Conservation (phyloP, 2,888 invertebrate species). For the Stenodema calcarata region DNA sequence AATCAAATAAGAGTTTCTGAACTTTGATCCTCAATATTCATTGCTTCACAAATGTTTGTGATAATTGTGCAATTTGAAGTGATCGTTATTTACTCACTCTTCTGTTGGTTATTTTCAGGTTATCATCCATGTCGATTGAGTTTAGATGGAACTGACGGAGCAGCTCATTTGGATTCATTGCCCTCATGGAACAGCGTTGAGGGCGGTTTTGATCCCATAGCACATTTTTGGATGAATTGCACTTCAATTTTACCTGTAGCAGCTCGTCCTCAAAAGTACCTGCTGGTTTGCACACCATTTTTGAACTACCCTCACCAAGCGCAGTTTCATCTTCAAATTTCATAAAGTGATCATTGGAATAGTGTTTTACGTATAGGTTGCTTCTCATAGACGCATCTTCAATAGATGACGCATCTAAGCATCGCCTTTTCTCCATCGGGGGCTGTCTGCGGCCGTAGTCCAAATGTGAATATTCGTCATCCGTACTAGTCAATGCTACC, state of each 20-base stretch:
- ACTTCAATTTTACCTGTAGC: background rate
- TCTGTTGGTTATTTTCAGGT: background rate
- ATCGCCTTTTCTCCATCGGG: too few species aligned
- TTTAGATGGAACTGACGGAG: background rate
- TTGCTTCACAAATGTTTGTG: too few species aligned
- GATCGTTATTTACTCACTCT: background rate
- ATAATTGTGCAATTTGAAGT: background rate
- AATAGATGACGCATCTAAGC: background rate
- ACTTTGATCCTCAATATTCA: too few species aligned
- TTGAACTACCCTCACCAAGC: background rate
- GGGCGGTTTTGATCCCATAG: background rate
- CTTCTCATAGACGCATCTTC: background rate
- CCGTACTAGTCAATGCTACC: constrained; percentile 25
- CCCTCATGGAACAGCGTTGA: background rate
- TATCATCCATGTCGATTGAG: background rate
- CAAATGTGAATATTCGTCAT: background rate
- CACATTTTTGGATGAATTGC: background rate
- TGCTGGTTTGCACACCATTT: background rate
- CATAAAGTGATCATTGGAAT: background rate
- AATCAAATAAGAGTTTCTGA: too few species aligned
- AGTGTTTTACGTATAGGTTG: background rate
- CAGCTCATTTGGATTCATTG: background rate
- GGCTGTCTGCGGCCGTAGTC: background rate
- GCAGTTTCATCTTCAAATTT: background rate
- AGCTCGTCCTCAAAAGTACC: background rate